Evolutionary conservation across 1,140 invertebrate genomes (phyloP).

Genomic region (Drosophila lacteicornis): DNA sequence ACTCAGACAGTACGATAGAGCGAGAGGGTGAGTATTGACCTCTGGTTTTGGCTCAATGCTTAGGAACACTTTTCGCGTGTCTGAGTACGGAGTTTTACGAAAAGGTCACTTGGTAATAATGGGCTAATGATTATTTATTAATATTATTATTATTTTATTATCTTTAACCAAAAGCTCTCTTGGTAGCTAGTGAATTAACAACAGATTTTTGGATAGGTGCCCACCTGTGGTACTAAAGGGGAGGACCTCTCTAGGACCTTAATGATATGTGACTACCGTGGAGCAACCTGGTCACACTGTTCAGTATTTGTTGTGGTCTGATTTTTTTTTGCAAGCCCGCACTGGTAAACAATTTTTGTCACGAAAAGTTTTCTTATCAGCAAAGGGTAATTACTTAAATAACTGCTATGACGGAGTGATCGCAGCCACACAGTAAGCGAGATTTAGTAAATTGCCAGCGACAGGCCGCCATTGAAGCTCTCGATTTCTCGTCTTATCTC

Average conservation of each 20-base stretch:
- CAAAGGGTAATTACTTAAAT: no score
- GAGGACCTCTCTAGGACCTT: neutral
- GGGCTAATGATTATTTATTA: no score
- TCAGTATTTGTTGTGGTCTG: constrained; percentile 1
- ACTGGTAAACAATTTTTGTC: neutral
- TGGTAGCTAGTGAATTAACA: neutral
- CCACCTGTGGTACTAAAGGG: neutral
- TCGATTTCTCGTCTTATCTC: neutral
- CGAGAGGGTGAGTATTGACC: no score
- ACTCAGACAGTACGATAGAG: no score
- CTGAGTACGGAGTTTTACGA: no score
- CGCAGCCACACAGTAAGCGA: neutral
- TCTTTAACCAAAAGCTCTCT: no score
- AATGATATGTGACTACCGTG: neutral
- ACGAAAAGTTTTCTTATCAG: neutral
- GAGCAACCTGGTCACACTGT: neutral
- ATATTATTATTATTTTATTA: no score
- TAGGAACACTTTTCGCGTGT: no score
- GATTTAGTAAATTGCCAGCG: no score
- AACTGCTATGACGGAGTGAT: neutral
- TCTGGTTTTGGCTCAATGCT: no score
- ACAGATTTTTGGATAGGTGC: no score
- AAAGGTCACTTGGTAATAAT: no score
- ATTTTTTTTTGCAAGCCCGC: neutral
- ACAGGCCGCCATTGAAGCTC: neutral